Evolutionary conservation across 2,113 vertebrate genomes (phyloP).

Genomic region (Poecilia latipinna): DNA sequence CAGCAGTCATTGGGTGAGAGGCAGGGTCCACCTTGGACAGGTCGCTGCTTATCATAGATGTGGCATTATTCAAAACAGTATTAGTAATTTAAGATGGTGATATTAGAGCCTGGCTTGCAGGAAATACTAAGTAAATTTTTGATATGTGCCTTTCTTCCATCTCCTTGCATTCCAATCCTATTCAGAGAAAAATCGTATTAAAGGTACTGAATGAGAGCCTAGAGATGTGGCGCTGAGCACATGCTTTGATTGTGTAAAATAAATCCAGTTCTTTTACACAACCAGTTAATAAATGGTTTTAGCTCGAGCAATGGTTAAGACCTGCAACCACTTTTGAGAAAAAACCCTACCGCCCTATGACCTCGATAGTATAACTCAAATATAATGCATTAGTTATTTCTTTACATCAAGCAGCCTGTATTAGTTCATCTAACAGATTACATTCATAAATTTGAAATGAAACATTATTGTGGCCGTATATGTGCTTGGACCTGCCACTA

Average conservation of each 20-base stretch:
- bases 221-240: neutral
- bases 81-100: neutral
- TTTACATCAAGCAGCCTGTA: constrained; percentile 36
- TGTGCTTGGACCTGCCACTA: constrained; percentile 17
- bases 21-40: neutral
- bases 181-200: neutral
- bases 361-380: constrained; percentile 18
- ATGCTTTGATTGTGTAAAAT: neutral
- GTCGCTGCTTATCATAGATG: neutral
- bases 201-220: neutral
- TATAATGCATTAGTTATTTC: constrained; percentile 3
- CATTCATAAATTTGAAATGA: constrained; percentile 26
- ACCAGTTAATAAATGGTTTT: neutral
- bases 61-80: neutral
- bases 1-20: neutral
- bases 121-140: neutral
- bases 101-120: neutral
- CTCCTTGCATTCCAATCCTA: neutral
- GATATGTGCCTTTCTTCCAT: neutral
- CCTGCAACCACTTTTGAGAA: neutral
- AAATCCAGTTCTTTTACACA: neutral
- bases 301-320: neutral
- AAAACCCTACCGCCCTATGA: neutral
- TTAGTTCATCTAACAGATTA: constrained; percentile 23
- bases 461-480: constrained; percentile 14